phyloP scores from a whole-genome alignment of 2,888 invertebrate genomes.

The Scaptomyza parva region DNA sequence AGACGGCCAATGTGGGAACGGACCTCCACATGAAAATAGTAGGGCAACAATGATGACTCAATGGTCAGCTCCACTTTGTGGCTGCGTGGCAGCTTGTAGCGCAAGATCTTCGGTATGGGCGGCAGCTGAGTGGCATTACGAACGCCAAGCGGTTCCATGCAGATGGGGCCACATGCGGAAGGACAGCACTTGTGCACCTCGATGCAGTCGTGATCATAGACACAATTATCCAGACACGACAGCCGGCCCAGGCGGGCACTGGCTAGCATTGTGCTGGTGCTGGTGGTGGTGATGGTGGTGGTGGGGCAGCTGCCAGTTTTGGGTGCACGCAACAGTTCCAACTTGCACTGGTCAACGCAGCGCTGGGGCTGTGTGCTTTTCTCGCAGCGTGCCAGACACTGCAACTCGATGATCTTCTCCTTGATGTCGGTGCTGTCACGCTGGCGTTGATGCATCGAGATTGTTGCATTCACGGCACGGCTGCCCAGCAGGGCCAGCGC shows the following conservation, averaged over 20 bases:
- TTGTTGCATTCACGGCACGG: conserved; percentile 38
- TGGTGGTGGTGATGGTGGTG: too few relatives aligned
- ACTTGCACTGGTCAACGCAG: conserved; percentile 76
- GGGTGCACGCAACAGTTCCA: conserved; percentile 74
- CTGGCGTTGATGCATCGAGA: conserved; percentile 57
- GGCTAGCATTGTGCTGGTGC: conserved; percentile 27
- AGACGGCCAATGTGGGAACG: conserved; percentile 89
- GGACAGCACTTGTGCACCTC: conserved; percentile 89
- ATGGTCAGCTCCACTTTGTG: conserved; percentile 86
- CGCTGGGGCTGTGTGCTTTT: conserved; percentile 49
- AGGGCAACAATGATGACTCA: conserved; percentile 78
- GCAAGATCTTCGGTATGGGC: conserved; percentile 87
- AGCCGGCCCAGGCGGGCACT: conserved; percentile 63
- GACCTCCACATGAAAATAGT: conserved; percentile 87
- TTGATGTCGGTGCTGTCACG: conserved; percentile 77
- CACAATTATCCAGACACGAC: conserved; percentile 82
- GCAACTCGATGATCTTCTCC: conserved; percentile 83
- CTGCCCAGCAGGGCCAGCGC: conserved; percentile 46
- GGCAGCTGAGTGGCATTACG: conserved; percentile 86
- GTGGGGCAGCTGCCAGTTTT: conserved; percentile 82
- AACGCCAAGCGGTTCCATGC: conserved; percentile 87
- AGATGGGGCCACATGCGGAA: conserved; percentile 89
- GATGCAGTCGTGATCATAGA: conserved; percentile 88
- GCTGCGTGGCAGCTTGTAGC: conserved; percentile 85
- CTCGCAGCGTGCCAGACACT: conserved; percentile 82